Evolutionary conservation across 2,113 vertebrate species (phyloP).

Genomic region (Phalacrocorax carbo): DNA sequence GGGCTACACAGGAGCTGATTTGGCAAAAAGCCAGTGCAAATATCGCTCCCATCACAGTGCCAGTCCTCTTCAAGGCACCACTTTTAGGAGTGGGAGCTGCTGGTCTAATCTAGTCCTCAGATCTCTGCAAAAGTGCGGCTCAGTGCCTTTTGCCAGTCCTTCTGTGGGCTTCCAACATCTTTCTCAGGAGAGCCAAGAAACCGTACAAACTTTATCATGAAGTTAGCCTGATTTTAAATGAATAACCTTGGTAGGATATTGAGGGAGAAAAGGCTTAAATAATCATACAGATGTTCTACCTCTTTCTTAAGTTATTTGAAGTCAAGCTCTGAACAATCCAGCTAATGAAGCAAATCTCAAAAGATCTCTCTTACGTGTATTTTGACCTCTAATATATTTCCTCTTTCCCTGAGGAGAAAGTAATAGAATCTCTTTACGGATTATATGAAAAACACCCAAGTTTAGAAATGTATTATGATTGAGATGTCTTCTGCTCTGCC

Average conservation of each 20-base stretch:
- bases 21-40: neutral
- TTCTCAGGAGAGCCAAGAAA: neutral
- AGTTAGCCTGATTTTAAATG: neutral
- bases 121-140: neutral
- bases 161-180: neutral
- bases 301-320: neutral
- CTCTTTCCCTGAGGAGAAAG: neutral
- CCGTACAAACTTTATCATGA: neutral
- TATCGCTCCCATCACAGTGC: neutral
- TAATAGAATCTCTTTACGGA: neutral
- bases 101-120: neutral
- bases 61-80: neutral
- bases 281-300: neutral
- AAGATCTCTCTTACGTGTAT: neutral
- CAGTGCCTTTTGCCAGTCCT: neutral
- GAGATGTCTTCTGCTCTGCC: neutral
- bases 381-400: slow-evolving; percentile 11
- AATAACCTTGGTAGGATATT: neutral
- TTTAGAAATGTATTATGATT: neutral
- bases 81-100: neutral
- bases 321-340: neutral
- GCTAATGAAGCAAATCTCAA: neutral
- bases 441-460: neutral
- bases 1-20: neutral
- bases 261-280: neutral